Evolutionary conservation across 2,888 invertebrate species (phyloP), one percentile per base, ranked within the genome.

Genomic region (Mesodorylaimus sp.): DNA sequence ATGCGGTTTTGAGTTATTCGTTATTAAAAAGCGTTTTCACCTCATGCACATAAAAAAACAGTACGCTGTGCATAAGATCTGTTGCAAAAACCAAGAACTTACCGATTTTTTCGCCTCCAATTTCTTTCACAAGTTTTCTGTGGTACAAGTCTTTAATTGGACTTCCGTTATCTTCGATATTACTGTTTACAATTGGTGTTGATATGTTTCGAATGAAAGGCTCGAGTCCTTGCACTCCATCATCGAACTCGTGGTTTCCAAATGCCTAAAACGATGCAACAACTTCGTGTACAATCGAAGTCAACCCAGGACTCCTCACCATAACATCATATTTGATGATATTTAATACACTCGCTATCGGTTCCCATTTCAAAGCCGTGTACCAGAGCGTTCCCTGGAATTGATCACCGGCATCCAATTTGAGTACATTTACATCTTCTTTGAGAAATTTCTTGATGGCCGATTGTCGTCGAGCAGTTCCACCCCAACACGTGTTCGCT

Each of bases 221-320:
- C 16, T 78, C 71, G 13, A 88, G 67, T 2, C 83, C 85, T 1
- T 71, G 69, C 0, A 82, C 72, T 2, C 80, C 81, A 53, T 81
- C 77, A 69, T 89, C 89, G 61, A 91, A 85, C 68, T 91, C 88
- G 66, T 91, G 88, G 64, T 89, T 89, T 25, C 88, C 88, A 55
- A 89, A 71, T 16, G 80, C n/a, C n/a, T n/a, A n/a, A n/a, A n/a
- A n/a, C n/a, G n/a, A n/a, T n/a, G n/a, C n/a, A n/a, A n/a, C n/a
- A n/a, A n/a, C n/a, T n/a, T n/a, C n/a, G n/a, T n/a, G n/a, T n/a
- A n/a, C n/a, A n/a, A n/a, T n/a, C n/a, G n/a, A n/a, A n/a, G n/a
- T n/a, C n/a, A n/a, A n/a, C n/a, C n/a, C n/a, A n/a, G n/a, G n/a
- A n/a, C n/a, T n/a, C n/a, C n/a, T n/a, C n/a, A 80, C 80, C 87